These are phyloP conservation scores for Olivierus martensii DNA, from an alignment of 1,140 invertebrate genomes.

Conservation along the genomic window DNA sequence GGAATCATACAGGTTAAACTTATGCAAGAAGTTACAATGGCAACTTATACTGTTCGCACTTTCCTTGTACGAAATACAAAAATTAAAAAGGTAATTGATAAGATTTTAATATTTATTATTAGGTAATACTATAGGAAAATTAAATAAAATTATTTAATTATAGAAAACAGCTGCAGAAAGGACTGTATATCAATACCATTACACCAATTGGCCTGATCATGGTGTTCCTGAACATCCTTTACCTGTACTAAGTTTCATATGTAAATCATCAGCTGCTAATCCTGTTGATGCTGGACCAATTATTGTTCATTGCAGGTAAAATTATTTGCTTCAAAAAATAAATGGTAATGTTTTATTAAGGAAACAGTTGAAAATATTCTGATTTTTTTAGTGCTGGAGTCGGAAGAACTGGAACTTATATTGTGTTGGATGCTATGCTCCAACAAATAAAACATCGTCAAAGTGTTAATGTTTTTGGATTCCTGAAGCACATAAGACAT, in stretches of 20 bases:
- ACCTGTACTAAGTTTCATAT: conserved; percentile 84
- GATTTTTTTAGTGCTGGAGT: conserved; percentile 72
- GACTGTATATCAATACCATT: conserved; percentile 91
- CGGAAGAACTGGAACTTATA: conserved; percentile 87
- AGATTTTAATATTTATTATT: too few relatives aligned
- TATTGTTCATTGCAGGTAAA: conserved; percentile 92
- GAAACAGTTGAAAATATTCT: too few relatives aligned
- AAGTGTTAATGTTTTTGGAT: conserved; percentile 81
- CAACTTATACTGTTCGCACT: conserved; percentile 83
- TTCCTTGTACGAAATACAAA: conserved; percentile 65
- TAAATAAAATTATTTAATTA: too few relatives aligned
- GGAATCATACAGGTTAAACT: conserved; percentile 83
- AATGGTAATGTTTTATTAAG: neutral
- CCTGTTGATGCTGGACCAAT: conserved; percentile 75
- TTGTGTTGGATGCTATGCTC: conserved; percentile 88
- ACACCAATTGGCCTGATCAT: conserved; percentile 97
- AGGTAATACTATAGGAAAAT: too few relatives aligned
- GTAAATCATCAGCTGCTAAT: conserved; percentile 75
- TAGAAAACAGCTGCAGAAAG: conserved; percentile 57
- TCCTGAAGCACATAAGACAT: conserved; percentile 74
- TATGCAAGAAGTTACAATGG: conserved; percentile 78
- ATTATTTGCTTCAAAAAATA: too few relatives aligned
- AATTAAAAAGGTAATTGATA: conserved; percentile 43
- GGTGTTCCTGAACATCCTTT: conserved; percentile 87
- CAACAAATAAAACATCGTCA: conserved; percentile 74